Base-by-base conservation (phyloP, 2,113 vertebrate genomes). In the Catharus fuscescens region DNA sequence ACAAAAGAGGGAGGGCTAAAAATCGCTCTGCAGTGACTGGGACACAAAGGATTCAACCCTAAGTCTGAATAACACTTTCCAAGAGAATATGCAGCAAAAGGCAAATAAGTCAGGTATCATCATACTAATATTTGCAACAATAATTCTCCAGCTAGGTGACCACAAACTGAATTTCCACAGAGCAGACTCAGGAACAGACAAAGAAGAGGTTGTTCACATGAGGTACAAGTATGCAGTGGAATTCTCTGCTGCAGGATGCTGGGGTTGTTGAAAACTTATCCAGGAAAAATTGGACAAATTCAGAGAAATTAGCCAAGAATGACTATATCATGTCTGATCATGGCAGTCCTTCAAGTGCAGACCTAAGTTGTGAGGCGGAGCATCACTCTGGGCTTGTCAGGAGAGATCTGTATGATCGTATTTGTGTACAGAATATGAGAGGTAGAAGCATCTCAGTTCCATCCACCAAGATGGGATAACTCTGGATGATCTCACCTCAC, bases 371-470 rank as follows among this genome's bases (percentile, higher is more conserved):
- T 26, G 24, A 88, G 28, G 34, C 10, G 3, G 6, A 79, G 7
- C n/a, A 87, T 45, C 50, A 18, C n/a, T 47, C 59, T 26, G 28
- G 25, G 36, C 18, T 77, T 72, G 23, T 29, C 54, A 62, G 25
- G 36, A 78, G 26, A 85, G 23, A 59, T 18, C 24, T 3, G 0
- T 38, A 74, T n/a, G 57, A 29, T 14, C 8, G 9, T 6, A 44
- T 42, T 40, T 0, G 1, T 12, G 4, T 14, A 36, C 12, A 3
- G 5, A 74, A 66, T 10, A 24, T 6, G 14, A 38, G 25, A 66
- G 18, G 10, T 0, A 76, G 28, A 84, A 28, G 44, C 65, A 48
- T 44, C n/a, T 62, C 45, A 62, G 19, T 48, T 29, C 48, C 48
- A 48, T 23, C 19, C 48, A 79, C 16, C 44, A 67, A 25, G 8